These are phyloP conservation scores for Tortricodes alternella DNA, from an alignment of 2,888 invertebrate genomes.

Conservation along the genomic window DNA sequence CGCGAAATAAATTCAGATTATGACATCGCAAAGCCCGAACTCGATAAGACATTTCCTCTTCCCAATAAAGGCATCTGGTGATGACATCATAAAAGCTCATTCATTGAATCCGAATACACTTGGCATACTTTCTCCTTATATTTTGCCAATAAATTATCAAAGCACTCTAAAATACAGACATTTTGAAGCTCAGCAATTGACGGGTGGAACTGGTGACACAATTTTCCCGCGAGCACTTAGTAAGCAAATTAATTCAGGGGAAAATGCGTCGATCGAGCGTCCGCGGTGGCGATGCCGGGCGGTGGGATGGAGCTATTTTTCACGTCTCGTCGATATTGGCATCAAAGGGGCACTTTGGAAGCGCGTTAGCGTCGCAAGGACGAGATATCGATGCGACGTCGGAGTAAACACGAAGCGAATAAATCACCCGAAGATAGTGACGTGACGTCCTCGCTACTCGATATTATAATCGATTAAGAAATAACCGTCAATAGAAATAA, in stretches of 20 bases:
- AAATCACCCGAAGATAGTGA: conserved; percentile 61
- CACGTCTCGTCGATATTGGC: conserved; percentile 53
- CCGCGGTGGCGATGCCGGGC: conserved; percentile 38
- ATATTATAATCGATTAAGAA: conserved; percentile 37
- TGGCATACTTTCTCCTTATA: conserved; percentile 26
- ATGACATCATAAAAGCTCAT: conserved; percentile 26
- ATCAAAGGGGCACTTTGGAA: conserved; percentile 47
- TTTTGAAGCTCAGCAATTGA: conserved; percentile 54
- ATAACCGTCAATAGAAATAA: conserved; percentile 43
- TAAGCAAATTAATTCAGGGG: conserved; percentile 70
- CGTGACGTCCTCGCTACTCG: conserved; percentile 3
- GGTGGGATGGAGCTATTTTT: conserved; percentile 58
- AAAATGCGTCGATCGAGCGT: conserved; percentile 52
- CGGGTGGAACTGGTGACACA: conserved; percentile 53
- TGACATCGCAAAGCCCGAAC: conserved; percentile 7
- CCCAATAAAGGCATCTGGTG: conserved; percentile 16
- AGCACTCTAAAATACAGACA: conserved; percentile 53
- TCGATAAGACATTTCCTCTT: conserved; percentile 14
- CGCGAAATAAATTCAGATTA: conserved; percentile 1
- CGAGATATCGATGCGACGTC: conserved; percentile 51
- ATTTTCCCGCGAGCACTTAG: conserved; percentile 61
- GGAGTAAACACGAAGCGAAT: conserved; percentile 59
- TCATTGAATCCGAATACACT: conserved; percentile 26
- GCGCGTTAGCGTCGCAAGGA: conserved; percentile 61
- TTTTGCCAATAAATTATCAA: conserved; percentile 45